These are phyloP conservation scores for Melanotaenia maccullochi DNA, from an alignment of 2,797 vertebrate genomes.

Conservation along the genomic window DNA sequence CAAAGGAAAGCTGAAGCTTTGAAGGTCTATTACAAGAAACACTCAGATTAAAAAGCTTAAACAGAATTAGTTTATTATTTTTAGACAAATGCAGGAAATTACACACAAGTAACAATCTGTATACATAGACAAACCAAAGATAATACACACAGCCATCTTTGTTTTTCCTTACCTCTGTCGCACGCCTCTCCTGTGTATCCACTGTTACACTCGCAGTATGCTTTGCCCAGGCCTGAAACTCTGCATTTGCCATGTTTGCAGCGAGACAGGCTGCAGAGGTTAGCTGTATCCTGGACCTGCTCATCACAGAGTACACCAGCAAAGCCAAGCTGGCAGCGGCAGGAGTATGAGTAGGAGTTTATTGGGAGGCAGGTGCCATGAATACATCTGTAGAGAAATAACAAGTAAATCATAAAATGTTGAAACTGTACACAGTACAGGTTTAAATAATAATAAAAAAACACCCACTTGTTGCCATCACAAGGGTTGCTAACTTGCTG, in stretches of 20 bases:
- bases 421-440: not conserved
- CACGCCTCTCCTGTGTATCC: conserved; percentile 96
- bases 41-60: conserved; percentile 1
- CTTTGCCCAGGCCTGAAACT: conserved; percentile 92
- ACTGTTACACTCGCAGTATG: conserved; percentile 94
- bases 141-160: not conserved
- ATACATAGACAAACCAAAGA: not conserved
- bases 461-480: conserved; percentile 95
- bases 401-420: not conserved
- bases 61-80: not conserved
- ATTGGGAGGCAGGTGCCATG: conserved; percentile 95
- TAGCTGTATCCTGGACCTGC: conserved; percentile 86
- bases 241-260: conserved; percentile 96
- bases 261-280: conserved; percentile 89
- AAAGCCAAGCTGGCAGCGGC: conserved; percentile 93
- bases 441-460: not conserved
- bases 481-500: conserved; percentile 94
- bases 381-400: conserved; percentile 84
- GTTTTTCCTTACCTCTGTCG: conserved; percentile 87
- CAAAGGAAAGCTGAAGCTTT: conserved; percentile 28
- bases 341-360: conserved; percentile 98
- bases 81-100: conserved; percentile 1
- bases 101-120: not conserved
- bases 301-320: conserved; percentile 94
- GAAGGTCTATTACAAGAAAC: conserved; percentile 17